Conservation (phyloP, 2,888 invertebrate species). For the Chloroclysta siterata region DNA sequence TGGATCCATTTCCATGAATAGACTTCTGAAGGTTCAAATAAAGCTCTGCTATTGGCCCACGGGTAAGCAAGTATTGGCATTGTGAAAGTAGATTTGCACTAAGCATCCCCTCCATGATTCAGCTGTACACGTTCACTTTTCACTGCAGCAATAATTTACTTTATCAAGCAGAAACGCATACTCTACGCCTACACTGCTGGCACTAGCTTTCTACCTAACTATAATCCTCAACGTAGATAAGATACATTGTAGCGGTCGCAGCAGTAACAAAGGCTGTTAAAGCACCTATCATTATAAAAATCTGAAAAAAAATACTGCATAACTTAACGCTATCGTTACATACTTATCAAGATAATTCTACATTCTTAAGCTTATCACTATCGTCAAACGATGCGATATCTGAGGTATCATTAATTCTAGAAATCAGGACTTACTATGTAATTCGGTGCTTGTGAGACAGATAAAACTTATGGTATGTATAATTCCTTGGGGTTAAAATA, state of each 20-base stretch:
- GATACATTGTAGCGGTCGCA: background rate
- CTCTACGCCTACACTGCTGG: background rate
- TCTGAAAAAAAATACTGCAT: background rate
- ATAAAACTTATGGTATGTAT: background rate
- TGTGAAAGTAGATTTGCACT: conserved; percentile 77
- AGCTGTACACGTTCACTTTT: conserved; percentile 52
- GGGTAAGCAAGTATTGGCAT: conserved; percentile 53
- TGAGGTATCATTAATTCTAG: conserved; percentile 43
- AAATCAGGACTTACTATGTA: conserved; percentile 42
- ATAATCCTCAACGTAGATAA: background rate
- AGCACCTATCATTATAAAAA: background rate
- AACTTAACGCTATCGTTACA: background rate
- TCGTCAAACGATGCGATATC: conserved; percentile 18
- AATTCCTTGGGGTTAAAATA: background rate
- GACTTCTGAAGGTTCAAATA: conserved; percentile 48
- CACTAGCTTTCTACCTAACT: conserved; percentile 27
- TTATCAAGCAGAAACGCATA: conserved; percentile 17
- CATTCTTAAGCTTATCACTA: conserved; percentile 38
- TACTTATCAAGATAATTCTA: conserved; percentile 40
- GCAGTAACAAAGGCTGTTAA: background rate
- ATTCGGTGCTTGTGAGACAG: conserved; percentile 9
- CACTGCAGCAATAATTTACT: conserved; percentile 37
- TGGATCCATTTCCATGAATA: conserved; percentile 59
- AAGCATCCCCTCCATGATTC: conserved; percentile 50
- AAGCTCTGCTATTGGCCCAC: conserved; percentile 55